Conservation (phyloP, 1,140 invertebrate species). For the Ostrea denselamellosa region DNA sequence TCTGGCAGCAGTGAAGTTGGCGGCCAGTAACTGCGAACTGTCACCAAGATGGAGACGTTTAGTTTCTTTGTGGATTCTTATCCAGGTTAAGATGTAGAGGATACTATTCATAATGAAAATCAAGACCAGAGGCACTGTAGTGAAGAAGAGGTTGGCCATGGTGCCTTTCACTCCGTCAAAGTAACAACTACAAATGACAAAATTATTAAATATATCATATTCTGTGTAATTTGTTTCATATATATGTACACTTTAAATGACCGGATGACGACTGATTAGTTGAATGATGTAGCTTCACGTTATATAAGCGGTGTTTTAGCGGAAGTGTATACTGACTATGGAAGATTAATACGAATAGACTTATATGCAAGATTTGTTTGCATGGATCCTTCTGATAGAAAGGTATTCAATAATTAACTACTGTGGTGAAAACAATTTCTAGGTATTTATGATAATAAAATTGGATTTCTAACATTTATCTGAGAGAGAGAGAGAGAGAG, state of each 20-base stretch:
- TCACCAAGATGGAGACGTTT: constrained; percentile 9
- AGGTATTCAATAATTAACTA: too few relatives aligned
- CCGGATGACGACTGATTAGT: neutral
- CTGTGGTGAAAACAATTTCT: too few relatives aligned
- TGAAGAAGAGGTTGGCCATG: constrained; percentile 47
- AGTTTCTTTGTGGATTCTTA: constrained; percentile 36
- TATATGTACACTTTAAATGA: neutral
- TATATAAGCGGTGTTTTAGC: too few relatives aligned
- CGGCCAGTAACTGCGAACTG: neutral
- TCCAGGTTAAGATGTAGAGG: constrained; percentile 44
- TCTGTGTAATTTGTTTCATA: too few relatives aligned
- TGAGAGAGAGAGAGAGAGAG: neutral
- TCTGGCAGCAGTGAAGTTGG: constrained; percentile 43
- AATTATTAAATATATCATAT: too few relatives aligned
- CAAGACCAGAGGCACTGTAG: constrained; percentile 41
- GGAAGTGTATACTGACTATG: too few relatives aligned
- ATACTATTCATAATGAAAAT: constrained; percentile 38
- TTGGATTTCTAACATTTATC: too few relatives aligned
- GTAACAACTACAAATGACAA: constrained; percentile 38
- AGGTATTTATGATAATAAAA: too few relatives aligned
- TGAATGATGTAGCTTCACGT: too few relatives aligned
- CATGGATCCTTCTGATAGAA: too few relatives aligned
- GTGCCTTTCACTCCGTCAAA: constrained; percentile 50
- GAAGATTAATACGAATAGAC: too few relatives aligned
- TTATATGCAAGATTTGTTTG: too few relatives aligned